Evolutionary conservation across 2,888 invertebrate genomes (phyloP).

Genomic region (Melanargia galathea): DNA sequence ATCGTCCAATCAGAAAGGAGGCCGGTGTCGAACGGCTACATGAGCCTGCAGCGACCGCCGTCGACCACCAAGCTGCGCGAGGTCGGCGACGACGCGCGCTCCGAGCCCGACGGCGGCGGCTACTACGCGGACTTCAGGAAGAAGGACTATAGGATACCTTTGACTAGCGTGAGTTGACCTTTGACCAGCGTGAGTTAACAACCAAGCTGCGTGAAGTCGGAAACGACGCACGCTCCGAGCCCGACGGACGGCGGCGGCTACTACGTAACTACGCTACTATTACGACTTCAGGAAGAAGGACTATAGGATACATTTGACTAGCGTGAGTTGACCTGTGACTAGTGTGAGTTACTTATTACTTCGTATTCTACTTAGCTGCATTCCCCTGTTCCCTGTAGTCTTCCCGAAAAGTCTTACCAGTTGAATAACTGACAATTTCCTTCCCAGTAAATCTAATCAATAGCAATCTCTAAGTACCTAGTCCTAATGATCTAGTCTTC

Average conservation of each 20-base stretch:
- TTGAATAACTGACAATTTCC: too few relatives aligned
- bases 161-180: constrained; percentile 77
- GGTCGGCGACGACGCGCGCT: constrained; percentile 66
- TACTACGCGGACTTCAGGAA: constrained; percentile 75
- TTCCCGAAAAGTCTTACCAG: too few relatives aligned
- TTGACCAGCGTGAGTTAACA: constrained; percentile 66
- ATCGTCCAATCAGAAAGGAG: constrained; percentile 71
- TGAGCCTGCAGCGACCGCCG: constrained; percentile 77
- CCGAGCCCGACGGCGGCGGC: constrained; percentile 75
- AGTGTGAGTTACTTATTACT: too few relatives aligned
- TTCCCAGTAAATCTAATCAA: too few relatives aligned
- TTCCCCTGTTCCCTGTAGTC: too few relatives aligned
- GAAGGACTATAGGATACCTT: constrained; percentile 79
- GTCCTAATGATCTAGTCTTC: too few relatives aligned
- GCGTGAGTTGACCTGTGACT: constrained; percentile 75
- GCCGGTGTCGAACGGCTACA: constrained; percentile 78
- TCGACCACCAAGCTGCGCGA: constrained; percentile 61
- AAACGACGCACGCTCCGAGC: constrained; percentile 73
- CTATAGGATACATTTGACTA: constrained; percentile 79
- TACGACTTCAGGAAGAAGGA: constrained; percentile 78
- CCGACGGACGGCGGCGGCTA: constrained; percentile 75
- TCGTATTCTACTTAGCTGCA: too few relatives aligned
- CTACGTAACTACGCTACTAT: too few relatives aligned
- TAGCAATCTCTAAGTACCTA: too few relatives aligned
- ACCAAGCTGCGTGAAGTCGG: constrained; percentile 58